These are phyloP conservation scores for Mythimna vitellina DNA, from an alignment of 2,888 invertebrate genomes.

Conservation along the genomic window DNA sequence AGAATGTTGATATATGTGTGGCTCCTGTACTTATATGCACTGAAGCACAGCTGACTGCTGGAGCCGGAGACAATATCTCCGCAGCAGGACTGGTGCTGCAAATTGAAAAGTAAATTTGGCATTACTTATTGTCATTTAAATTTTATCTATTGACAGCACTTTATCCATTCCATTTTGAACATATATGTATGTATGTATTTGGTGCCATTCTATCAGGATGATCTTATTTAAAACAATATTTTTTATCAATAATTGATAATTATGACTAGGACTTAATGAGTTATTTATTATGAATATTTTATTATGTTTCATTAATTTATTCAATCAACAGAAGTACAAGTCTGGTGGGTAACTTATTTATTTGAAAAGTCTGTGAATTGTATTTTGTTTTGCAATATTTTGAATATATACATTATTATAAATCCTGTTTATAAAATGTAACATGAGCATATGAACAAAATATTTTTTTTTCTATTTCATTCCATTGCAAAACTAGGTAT, in stretches of 20 bases:
- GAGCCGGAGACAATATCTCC: constrained; percentile 97
- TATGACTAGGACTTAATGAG: constrained; percentile 48
- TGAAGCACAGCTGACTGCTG: constrained; percentile 95
- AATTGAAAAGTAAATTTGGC: constrained; percentile 84
- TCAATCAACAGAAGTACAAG: constrained; percentile 58
- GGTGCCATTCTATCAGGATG: constrained; percentile 63
- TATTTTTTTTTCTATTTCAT: constrained; percentile 21
- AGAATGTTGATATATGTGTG: constrained; percentile 93
- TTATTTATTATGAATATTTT: constrained; percentile 51
- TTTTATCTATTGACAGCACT: constrained; percentile 49
- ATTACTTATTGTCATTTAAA: constrained; percentile 35
- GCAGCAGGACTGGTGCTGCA: constrained; percentile 96
- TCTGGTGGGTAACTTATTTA: constrained; percentile 32
- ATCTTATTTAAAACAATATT: constrained; percentile 40
- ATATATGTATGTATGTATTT: constrained; percentile 40
- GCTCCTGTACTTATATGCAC: constrained; percentile 96
- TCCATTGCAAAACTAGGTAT: constrained; percentile 43
- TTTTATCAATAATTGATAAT: constrained; percentile 37
- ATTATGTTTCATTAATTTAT: constrained; percentile 48
- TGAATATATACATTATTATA: constrained; percentile 8
- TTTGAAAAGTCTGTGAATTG: constrained; percentile 1
- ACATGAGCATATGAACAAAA: constrained; percentile 47
- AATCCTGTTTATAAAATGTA: not conserved
- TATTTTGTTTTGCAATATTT: constrained; percentile 46
- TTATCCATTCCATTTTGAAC: constrained; percentile 62